Percentiles rank a stretch among this genome's conserved stretches.
Conservation (phyloP, 2,797 vertebrate genomes). For the Miichthys miiuy region DNA sequence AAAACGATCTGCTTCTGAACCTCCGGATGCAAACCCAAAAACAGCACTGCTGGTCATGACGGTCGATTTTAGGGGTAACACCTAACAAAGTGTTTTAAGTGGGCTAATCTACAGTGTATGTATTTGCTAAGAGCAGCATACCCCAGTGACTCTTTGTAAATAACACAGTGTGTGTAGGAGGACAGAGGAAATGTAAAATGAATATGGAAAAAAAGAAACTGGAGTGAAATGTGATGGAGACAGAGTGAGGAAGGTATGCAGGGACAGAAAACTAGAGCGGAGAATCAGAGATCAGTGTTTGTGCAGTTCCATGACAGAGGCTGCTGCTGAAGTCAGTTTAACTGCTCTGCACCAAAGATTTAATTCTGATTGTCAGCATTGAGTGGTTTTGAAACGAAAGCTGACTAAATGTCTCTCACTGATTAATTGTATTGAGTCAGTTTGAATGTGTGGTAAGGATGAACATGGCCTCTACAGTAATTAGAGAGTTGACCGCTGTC, state of each 20-base stretch:
- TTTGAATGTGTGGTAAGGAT: slow-evolving; percentile 18
- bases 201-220: not conserved
- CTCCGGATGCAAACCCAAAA: no score
- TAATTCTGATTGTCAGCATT: slow-evolving; percentile 41
- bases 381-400: slow-evolving; percentile 34
- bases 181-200: not conserved
- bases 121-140: no score
- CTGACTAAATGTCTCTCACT: slow-evolving; percentile 25
- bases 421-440: slow-evolving; percentile 23
- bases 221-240: slow-evolving; percentile 6
- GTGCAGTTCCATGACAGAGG: slow-evolving; percentile 11
- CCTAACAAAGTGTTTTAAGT: not conserved
- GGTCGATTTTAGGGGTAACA: no score
- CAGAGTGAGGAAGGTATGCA: not conserved
- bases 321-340: slow-evolving; percentile 22
- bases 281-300: slow-evolving; percentile 20
- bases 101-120: not conserved
- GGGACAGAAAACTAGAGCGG: slow-evolving; percentile 20
- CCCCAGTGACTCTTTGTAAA: no score
- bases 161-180: not conserved
- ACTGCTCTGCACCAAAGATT: slow-evolving; percentile 14
- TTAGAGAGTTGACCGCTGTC: slow-evolving; percentile 19
- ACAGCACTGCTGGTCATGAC: no score
- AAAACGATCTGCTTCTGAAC: no score
- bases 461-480: slow-evolving; percentile 34